Percentiles rank a stretch among this genome's conserved stretches.
Evolutionary conservation across 2,113 vertebrate genomes (phyloP).

Genomic region (Tenebrosternarchus preto): DNA sequence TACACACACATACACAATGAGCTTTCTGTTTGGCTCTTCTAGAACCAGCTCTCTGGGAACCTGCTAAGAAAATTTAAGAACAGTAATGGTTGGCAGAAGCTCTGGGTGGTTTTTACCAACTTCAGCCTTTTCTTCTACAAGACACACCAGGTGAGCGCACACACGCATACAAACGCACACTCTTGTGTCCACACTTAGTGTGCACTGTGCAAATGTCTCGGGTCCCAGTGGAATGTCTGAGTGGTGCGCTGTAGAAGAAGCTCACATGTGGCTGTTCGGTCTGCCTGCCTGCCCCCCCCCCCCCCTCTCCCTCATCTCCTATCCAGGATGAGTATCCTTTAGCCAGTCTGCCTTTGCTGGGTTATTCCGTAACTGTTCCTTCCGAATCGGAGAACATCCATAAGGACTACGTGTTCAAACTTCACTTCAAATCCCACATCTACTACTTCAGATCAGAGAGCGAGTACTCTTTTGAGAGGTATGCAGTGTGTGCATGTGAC

Average conservation of each 20-base stretch:
- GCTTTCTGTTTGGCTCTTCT: slow-evolving; percentile 56
- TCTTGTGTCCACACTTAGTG: background rate
- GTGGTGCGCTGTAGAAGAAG: background rate
- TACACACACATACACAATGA: background rate
- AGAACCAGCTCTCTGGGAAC: slow-evolving; percentile 98
- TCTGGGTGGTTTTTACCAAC: slow-evolving; percentile 99
- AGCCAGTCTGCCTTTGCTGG: slow-evolving; percentile 93
- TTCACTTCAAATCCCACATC: slow-evolving; percentile 98
- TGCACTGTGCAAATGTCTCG: slow-evolving; percentile 43
- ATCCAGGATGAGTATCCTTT: slow-evolving; percentile 93
- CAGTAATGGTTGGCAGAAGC: slow-evolving; percentile 99
- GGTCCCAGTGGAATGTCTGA: slow-evolving; percentile 58
- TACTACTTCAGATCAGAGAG: slow-evolving; percentile 98
- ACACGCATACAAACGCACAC: background rate
- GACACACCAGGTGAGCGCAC: slow-evolving; percentile 87
- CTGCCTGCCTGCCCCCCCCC: too few species aligned
- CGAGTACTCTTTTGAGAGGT: slow-evolving; percentile 96
- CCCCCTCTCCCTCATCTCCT: background rate
- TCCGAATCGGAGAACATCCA: slow-evolving; percentile 93
- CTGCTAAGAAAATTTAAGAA: slow-evolving; percentile 98
- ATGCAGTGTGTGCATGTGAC: background rate
- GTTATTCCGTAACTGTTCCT: slow-evolving; percentile 93
- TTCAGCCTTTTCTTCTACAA: slow-evolving; percentile 99
- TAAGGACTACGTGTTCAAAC: slow-evolving; percentile 98
- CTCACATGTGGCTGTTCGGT: background rate